Evolutionary conservation across 2,113 vertebrate genomes (phyloP), one percentile per base, ranked within the genome.

Genomic region (Oostethus manadensis): DNA sequence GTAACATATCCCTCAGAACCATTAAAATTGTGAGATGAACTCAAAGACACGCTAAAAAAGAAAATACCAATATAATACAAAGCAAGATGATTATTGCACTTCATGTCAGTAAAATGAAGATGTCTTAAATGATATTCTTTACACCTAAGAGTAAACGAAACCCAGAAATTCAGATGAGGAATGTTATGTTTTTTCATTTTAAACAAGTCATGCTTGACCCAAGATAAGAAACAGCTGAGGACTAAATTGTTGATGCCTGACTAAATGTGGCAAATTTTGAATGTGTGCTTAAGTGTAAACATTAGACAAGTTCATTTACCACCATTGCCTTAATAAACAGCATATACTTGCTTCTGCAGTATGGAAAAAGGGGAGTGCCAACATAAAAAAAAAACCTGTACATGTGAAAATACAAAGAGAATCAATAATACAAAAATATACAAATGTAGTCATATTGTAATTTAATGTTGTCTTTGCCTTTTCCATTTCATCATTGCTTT

Each of bases 11-110:
- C 5, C 10, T 66, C 11, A 45, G 33, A 62, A 60, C 38, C 2
- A 64, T 40, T 4, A 55, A 64, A 26, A 60, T 38, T 45, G 66
- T 18, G 40, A 58, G 45, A 56, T 66, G 9, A 43, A 76, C 59
- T 61, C 54, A 50, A 68, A 54, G 2, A 29, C 50, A 51, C 35
- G 40, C 68, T 60, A 61, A 38, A 60, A 65, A 68, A 73, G 81
- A 83, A 83, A 84, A 87, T 76, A 68, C 23, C 61, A 64, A 58
- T 49, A 71, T 58, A 66, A 66, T 44, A 60, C 54, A 61, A 76
- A 76, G 56, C 47, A 64, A 63, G 23, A 46, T 46, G 53, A 80
- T 77, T 78, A 86, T 88, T 88, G 84, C 84, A 88, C 84, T 74
- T 82, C 51, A 65, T 68, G 51, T 64, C 60, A 62, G 62, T 68